Evolutionary conservation across 2,888 invertebrate species (phyloP).

Genomic region (Scaptomyza reducta): DNA sequence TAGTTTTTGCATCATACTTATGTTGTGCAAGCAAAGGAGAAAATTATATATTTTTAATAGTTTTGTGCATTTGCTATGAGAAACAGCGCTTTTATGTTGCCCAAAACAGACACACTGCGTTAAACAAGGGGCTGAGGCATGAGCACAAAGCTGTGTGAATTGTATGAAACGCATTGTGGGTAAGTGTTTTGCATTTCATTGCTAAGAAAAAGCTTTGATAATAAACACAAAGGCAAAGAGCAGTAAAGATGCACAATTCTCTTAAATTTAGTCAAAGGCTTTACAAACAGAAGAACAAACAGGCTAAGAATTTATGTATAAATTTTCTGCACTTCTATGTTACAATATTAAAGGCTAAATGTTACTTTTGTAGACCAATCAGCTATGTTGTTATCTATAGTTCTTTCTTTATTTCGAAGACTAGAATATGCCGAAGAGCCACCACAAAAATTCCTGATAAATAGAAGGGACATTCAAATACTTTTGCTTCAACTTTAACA

Average conservation of each 20-base stretch:
- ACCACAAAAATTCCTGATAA: neutral
- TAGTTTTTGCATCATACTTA: constrained; percentile 32
- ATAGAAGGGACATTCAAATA: constrained; percentile 10
- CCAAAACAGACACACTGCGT: constrained; percentile 1
- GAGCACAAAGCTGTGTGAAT: constrained; percentile 1
- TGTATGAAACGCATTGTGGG: neutral
- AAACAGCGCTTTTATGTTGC: constrained; percentile 3
- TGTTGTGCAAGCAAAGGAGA: constrained; percentile 28
- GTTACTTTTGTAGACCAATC: neutral
- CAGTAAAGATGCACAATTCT: neutral
- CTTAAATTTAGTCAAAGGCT: neutral
- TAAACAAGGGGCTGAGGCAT: neutral
- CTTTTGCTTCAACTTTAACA: constrained; percentile 12
- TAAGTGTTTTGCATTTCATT: constrained; percentile 5
- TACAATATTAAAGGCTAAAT: neutral
- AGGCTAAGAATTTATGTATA: neutral
- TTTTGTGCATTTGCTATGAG: constrained; percentile 35
- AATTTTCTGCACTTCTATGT: neutral
- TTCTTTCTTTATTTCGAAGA: neutral
- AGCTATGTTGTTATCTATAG: neutral
- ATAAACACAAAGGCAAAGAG: neutral
- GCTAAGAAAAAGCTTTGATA: neutral
- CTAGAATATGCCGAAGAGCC: neutral
- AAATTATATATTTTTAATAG: constrained; percentile 50
- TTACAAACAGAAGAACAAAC: neutral